Base-by-base conservation (phyloP, 2,797 vertebrate genomes). In the Merluccius polli region DNA sequence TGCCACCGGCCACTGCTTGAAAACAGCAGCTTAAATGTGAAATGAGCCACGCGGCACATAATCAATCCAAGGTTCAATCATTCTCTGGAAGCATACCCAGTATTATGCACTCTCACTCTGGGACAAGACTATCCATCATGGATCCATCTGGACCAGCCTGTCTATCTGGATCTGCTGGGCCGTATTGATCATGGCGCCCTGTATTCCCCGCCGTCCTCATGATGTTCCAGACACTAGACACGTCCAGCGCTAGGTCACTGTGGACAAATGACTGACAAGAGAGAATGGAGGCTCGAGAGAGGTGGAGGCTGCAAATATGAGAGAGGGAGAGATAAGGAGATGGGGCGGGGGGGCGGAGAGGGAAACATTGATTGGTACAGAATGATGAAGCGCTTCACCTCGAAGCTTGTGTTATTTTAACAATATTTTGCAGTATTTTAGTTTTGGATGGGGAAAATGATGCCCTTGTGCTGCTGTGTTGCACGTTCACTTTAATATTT, bases 241-340 rank as follows among this genome's bases (percentile, higher is more conserved):
- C 1, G n/a, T 24, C 52, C n/a, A 11, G 52, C 8, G 52, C 52
- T n/a, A 9, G 52, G 52, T 59, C 52, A 59, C 52, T 59, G 52
- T 59, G 52, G n/a, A 59, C 52, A 24, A 59, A 59, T 59, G 52
- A 59, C 52, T 24, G 52, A 24, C 16, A 48, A 59, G 78, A 31
- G 65, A 29, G 65, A 31, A 67, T 11, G 65, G 29, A 31, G 29
- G 12, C 27, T 13, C 30, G 65, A 31, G 65, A 67, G 65, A 13
- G 65, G 27, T 24, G 63, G 63, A 67, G 59, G 59, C 21, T n/a
- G 59, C 21, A 12, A 63, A 15, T 12, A 29, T 29, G 65, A 30
- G 65, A 24, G 12, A 48, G 67, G 67, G 70, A 36, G n/a, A n/a
- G 70, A 72, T 52, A 18, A 44, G 41, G 48, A n/a, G 12, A 15